phyloP scores from a whole-genome alignment of 2,113 vertebrate species.

The Xiphorhynchus elegans region DNA sequence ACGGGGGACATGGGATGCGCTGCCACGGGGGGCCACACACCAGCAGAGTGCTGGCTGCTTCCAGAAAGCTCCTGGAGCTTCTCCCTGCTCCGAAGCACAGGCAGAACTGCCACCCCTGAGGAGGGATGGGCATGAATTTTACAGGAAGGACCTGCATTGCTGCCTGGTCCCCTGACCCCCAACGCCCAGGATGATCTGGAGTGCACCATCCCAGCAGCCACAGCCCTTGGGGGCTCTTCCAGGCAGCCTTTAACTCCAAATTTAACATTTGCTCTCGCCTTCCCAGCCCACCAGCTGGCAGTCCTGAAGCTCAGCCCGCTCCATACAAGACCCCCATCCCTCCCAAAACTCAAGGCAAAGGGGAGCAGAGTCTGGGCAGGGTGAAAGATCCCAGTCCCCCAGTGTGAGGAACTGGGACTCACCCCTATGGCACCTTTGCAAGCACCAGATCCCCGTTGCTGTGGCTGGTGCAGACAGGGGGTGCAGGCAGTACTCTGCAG shows the following conservation, averaged over 20 bases:
- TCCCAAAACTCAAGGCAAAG: not conserved
- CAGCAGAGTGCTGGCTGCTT: not conserved
- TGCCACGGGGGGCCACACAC: fast-evolving
- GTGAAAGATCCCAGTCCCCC: not conserved
- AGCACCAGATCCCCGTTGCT: not conserved
- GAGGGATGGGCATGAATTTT: fast-evolving
- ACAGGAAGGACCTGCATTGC: not conserved
- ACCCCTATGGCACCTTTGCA: not conserved
- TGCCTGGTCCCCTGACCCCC: not conserved
- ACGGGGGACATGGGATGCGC: not conserved
- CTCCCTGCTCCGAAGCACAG: not conserved
- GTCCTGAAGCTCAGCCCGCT: not conserved
- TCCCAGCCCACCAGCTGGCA: not conserved
- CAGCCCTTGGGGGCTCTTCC: not conserved
- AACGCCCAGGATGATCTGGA: not conserved
- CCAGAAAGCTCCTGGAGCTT: not conserved
- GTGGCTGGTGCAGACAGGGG: not conserved
- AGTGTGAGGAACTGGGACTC: not conserved
- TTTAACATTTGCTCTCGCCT: not conserved
- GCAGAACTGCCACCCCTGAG: fast-evolving
- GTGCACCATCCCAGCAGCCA: not conserved
- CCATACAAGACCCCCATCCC: fast-evolving
- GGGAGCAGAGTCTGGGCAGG: not conserved
- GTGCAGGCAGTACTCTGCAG: not conserved
- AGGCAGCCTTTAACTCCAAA: not conserved